Conservation (phyloP, 2,797 vertebrate species). For the Morelia viridis region DNA sequence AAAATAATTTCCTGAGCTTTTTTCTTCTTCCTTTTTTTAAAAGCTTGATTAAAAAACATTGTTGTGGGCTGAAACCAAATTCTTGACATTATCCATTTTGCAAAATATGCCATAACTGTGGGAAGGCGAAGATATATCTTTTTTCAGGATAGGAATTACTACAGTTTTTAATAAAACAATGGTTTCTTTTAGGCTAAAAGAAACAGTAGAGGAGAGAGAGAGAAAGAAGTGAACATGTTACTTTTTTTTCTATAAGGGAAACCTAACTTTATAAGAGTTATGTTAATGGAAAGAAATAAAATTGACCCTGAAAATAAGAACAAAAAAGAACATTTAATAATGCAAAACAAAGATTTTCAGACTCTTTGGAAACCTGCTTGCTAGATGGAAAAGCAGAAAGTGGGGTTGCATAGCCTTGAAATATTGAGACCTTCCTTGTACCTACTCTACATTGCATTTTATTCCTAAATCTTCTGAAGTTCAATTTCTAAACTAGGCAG, state of each 20-base stretch:
- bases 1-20: constrained; percentile 62
- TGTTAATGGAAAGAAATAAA: constrained; percentile 38
- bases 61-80: constrained; percentile 52
- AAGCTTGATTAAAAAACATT: constrained; percentile 61
- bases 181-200: constrained; percentile 52
- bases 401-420: neutral
- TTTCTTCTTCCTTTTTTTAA: neutral
- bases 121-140: constrained; percentile 36
- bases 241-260: constrained; percentile 27
- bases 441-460: neutral
- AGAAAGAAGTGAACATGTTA: constrained; percentile 46
- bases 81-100: constrained; percentile 60
- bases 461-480: neutral
- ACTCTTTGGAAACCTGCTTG: neutral
- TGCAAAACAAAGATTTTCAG: constrained; percentile 23
- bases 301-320: constrained; percentile 34
- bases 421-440: no score
- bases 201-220: constrained; percentile 38
- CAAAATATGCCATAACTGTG: constrained; percentile 50
- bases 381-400: neutral
- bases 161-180: constrained; percentile 53
- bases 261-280: constrained; percentile 43
- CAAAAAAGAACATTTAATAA: constrained; percentile 20
- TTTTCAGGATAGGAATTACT: constrained; percentile 38
- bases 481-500: neutral